Base-by-base conservation (phyloP, 1,140 invertebrate species). In the Pseudomyrmex concolor region DNA sequence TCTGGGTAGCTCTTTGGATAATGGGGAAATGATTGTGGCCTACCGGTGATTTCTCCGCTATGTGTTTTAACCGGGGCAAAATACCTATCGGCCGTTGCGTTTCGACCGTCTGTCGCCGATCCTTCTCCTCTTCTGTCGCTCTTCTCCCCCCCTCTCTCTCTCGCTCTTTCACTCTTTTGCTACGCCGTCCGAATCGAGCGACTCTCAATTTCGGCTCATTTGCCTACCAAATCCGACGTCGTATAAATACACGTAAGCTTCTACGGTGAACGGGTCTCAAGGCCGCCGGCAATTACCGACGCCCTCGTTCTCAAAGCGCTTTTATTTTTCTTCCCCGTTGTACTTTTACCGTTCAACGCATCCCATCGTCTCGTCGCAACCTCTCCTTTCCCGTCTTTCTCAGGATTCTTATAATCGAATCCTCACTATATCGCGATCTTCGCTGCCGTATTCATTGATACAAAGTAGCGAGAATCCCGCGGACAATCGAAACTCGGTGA, bases 171-270 rank as follows among this genome's bases (percentile, higher is more conserved):
- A 57, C 66, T 73, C 17, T 59, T 48, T 25, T 57, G 5, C 54
- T 48, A 12, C 45, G 48, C 51, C 50, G 64, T 22, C 15, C 48
- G 25, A 64, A 78, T 54, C 60, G 73, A 71, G 67, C 88, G 86
- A 51, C 87, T 87, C 87, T 89, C 90, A 91, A 91, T 91, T 91
- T 91, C 86, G 86, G 77, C 86, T 91, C 88, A 90, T 91, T 91
- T 91, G 90, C 89, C 88, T 91, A 90, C 89, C 90, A 91, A 91
- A 91, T 91, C 72, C 71, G 72, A 51, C 86, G 66, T 77, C 77
- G 85, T 66, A 84, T 89, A 89, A 89, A 89, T 88, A 89, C 74
- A 80, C 81, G 62, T 71, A 64, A 63, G 51, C 57, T 81, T 64
- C 48, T 66, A 77, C 70, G 81, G 80, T 77, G 86, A 88, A 84